Percentiles rank a stretch among this genome's conserved stretches.
Evolutionary conservation across 1,140 invertebrate species (phyloP).

Genomic region (Euglossa dilemma): DNA sequence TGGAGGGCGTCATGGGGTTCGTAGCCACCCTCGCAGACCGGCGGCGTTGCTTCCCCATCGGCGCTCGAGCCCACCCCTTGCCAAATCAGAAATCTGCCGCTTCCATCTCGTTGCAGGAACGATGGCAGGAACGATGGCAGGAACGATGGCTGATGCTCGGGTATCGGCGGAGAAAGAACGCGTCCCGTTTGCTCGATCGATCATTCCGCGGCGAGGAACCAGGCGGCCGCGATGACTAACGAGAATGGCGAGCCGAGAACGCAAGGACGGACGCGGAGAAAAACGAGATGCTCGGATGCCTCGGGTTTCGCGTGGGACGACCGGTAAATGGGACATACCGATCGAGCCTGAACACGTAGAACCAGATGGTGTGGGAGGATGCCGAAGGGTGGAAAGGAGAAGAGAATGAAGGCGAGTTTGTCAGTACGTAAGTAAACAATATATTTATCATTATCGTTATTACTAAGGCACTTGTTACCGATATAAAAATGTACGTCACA

Average conservation of each 20-base stretch:
- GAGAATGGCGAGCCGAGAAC: background rate
- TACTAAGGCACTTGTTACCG: slow-evolving; percentile 80
- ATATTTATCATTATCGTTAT: slow-evolving; percentile 81
- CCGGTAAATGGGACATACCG: slow-evolving; percentile 12
- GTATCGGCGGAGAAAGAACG: slow-evolving; percentile 5
- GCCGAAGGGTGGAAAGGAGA: background rate
- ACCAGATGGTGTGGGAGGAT: background rate
- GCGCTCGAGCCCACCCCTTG: slow-evolving; percentile 63
- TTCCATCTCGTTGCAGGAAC: slow-evolving; percentile 21
- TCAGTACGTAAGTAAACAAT: slow-evolving; percentile 80
- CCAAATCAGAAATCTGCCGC: slow-evolving; percentile 71
- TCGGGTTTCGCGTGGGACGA: background rate
- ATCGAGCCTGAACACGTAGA: background rate
- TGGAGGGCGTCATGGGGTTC: slow-evolving; percentile 46
- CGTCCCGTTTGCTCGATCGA: slow-evolving; percentile 27
- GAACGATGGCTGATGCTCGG: slow-evolving; percentile 25
- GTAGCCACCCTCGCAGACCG: slow-evolving; percentile 64
- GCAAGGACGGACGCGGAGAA: background rate
- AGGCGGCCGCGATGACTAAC: slow-evolving; percentile 12
- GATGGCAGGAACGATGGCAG: slow-evolving; percentile 31
- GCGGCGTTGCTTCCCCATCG: slow-evolving; percentile 34
- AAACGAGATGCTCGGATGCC: slow-evolving; percentile 1
- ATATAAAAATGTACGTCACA: slow-evolving; percentile 81
- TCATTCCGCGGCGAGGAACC: background rate
- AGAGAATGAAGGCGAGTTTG: slow-evolving; percentile 26